Conservation (phyloP, 2,113 vertebrate genomes). For the Corynorhinus townsendii region DNA sequence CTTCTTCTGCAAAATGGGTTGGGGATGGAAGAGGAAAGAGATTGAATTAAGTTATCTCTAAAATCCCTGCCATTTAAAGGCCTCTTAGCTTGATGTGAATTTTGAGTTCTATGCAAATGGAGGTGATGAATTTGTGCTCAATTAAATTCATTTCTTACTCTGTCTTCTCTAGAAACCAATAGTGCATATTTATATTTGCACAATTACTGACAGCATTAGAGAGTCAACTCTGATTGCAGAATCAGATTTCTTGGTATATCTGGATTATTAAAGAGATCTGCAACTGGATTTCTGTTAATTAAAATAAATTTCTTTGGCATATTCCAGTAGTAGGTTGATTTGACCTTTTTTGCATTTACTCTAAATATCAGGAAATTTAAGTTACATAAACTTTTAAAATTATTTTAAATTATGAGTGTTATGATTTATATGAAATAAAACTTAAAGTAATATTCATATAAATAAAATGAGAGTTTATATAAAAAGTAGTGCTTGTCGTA, state of each 20-base stretch:
- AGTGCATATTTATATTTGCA: not conserved
- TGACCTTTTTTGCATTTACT: not conserved
- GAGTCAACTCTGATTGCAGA: not conserved
- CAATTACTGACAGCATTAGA: not conserved
- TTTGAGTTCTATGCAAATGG: not conserved
- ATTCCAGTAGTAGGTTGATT: not conserved
- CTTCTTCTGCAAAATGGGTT: not conserved
- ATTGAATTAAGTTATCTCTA: not conserved
- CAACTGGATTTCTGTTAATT: not conserved
- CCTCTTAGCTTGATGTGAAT: not conserved
- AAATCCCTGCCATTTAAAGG: not conserved
- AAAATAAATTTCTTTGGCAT: not conserved
- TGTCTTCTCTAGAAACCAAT: not conserved
- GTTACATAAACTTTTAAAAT: not conserved
- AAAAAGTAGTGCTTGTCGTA: not conserved
- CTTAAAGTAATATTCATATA: not conserved
- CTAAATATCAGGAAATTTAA: not conserved
- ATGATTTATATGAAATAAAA: not conserved
- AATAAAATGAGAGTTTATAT: not conserved
- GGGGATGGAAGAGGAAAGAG: not conserved
- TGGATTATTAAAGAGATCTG: constrained; percentile 19
- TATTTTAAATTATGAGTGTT: not conserved
- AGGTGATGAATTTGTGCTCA: not conserved
- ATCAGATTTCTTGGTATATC: not conserved
- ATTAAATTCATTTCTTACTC: not conserved